phyloP scores from a whole-genome alignment of 2,113 vertebrate species.

The Dipodomys spectabilis region DNA sequence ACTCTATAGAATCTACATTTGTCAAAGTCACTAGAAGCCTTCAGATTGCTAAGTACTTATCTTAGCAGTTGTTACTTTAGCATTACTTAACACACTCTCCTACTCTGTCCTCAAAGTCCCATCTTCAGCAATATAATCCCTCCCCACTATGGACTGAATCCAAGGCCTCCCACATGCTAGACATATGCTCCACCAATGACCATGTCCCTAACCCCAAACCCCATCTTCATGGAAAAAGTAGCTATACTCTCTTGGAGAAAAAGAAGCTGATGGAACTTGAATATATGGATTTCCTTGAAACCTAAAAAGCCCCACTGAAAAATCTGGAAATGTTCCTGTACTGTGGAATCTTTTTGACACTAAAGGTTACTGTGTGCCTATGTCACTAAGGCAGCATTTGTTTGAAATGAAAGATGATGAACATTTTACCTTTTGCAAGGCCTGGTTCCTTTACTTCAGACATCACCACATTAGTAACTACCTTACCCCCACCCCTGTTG shows the following conservation, averaged over 20 bases:
- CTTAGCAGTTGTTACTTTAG: neutral
- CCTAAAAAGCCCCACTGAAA: slow-evolving; percentile 26
- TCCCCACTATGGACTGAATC: neutral
- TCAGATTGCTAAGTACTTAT: neutral
- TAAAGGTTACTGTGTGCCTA: slow-evolving; percentile 87
- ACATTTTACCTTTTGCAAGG: slow-evolving; percentile 90
- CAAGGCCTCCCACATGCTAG: neutral
- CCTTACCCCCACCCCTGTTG: slow-evolving; percentile 73
- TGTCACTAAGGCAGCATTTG: slow-evolving; percentile 90
- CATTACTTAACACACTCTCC: neutral
- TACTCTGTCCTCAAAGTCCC: slow-evolving; percentile 2
- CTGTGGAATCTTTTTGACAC: slow-evolving; percentile 65
- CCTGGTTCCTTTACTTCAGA: slow-evolving; percentile 89
- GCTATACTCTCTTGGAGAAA: rapidly evolving
- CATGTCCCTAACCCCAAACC: neutral
- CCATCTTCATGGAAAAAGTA: neutral
- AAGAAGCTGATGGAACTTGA: neutral
- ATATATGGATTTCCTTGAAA: neutral
- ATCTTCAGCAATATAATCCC: neutral
- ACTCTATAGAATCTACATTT: neutral
- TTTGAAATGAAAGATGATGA: slow-evolving; percentile 90
- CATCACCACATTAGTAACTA: slow-evolving; percentile 77
- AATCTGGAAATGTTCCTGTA: slow-evolving; percentile 72
- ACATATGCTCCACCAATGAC: neutral
- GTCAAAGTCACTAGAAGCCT: neutral